phyloP scores from a whole-genome alignment of 1,140 invertebrate genomes.

The Cherax quadricarinatus region DNA sequence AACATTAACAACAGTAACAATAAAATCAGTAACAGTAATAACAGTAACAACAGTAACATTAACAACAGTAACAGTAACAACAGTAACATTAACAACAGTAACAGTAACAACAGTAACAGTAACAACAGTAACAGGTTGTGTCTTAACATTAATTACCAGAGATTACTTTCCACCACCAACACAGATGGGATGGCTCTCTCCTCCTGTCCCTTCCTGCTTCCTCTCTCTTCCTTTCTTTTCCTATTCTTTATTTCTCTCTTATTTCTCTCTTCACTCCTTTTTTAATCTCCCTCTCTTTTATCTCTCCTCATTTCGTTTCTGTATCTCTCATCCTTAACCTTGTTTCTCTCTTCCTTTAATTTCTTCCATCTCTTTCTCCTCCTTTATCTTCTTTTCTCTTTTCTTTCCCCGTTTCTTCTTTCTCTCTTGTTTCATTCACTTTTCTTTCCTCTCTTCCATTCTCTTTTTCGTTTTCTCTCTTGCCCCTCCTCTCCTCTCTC shows the following conservation, averaged over 20 bases:
- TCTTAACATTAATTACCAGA: background rate
- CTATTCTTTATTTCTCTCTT: background rate
- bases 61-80: too few species aligned
- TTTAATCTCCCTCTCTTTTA: background rate
- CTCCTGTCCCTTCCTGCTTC: background rate
- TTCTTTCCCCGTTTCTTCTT: background rate
- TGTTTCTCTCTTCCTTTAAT: background rate
- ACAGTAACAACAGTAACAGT: too few species aligned
- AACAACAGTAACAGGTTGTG: too few species aligned
- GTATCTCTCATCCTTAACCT: background rate
- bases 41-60: too few species aligned
- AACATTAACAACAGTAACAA: too few species aligned
- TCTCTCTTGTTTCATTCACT: background rate
- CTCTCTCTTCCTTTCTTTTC: background rate
- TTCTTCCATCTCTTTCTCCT: background rate
- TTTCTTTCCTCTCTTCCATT: too few species aligned
- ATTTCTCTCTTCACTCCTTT: background rate
- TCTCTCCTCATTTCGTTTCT: too few species aligned
- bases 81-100: too few species aligned
- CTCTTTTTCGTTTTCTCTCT: too few species aligned
- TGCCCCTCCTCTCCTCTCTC: too few species aligned
- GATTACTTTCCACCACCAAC: background rate
- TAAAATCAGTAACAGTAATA: too few species aligned
- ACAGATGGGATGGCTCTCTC: background rate
- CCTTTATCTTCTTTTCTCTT: background rate